Evolutionary conservation across 2,888 invertebrate genomes (phyloP).

Genomic region (Thera britannica): DNA sequence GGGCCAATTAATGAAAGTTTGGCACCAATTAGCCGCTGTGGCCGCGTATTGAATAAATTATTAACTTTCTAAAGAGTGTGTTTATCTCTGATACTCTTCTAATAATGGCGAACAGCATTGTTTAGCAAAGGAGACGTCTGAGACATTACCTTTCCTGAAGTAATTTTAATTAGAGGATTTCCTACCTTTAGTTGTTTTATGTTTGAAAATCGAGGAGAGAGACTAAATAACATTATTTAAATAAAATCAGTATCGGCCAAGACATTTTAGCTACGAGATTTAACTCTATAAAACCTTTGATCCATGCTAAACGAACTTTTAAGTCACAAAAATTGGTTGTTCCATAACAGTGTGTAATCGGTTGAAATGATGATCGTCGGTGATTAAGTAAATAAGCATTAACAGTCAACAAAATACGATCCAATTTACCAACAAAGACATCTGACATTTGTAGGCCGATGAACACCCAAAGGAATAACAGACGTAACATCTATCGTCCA

Average conservation of each 20-base stretch:
- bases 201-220: not conserved
- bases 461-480: slow-evolving; percentile 17
- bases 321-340: too few species aligned
- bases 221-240: not conserved
- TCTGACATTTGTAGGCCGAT: not conserved
- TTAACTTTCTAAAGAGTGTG: slow-evolving; percentile 35
- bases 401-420: not conserved
- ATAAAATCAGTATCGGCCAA: not conserved
- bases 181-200: not conserved
- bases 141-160: not conserved
- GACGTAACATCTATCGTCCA: slow-evolving; percentile 30
- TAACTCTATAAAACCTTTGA: not conserved
- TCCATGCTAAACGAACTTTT: not conserved
- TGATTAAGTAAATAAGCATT: not conserved
- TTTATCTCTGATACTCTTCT: slow-evolving; percentile 14
- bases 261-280: not conserved
- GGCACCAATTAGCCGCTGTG: slow-evolving; percentile 61
- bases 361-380: not conserved
- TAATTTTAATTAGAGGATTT: not conserved
- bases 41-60: slow-evolving; percentile 64
- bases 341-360: too few species aligned
- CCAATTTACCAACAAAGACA: not conserved
- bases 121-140: not conserved
- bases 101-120: slow-evolving; percentile 16
- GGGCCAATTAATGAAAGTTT: slow-evolving; percentile 66